Percentiles rank a stretch among this genome's conserved stretches.
Evolutionary conservation across 92 coral and sea anemone species (phyloP).

Genomic region (Porites cylindrica): DNA sequence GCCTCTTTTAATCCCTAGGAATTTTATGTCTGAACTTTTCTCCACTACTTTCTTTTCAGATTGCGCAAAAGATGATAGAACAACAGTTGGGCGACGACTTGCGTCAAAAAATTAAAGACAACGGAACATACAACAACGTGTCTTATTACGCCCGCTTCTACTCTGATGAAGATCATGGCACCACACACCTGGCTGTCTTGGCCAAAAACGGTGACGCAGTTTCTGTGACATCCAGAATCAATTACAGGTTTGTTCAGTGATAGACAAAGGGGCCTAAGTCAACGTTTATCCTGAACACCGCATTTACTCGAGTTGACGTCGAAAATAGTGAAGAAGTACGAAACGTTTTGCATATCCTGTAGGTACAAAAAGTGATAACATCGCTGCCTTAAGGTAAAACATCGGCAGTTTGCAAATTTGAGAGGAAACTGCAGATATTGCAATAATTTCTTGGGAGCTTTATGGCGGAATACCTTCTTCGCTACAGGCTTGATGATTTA

Average conservation of each 20-base stretch:
- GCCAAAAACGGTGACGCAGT: constrained; percentile 88
- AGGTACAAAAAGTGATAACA: too few species aligned
- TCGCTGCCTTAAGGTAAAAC: too few species aligned
- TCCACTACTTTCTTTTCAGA: constrained; percentile 7
- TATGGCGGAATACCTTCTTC: too few species aligned
- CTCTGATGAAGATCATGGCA: constrained; percentile 72
- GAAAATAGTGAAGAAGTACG: too few species aligned
- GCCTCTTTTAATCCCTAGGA: not conserved
- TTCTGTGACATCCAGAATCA: constrained; percentile 76
- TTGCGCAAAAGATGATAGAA: constrained; percentile 54
- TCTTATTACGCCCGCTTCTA: constrained; percentile 68
- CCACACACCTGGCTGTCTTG: constrained; percentile 81
- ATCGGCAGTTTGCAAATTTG: too few species aligned
- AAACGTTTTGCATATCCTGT: too few species aligned
- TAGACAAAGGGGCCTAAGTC: too few species aligned
- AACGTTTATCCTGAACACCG: too few species aligned
- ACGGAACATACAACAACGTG: constrained; percentile 56
- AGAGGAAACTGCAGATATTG: too few species aligned
- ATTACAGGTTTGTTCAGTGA: constrained; percentile 59
- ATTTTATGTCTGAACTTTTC: not conserved
- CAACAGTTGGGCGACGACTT: constrained; percentile 62
- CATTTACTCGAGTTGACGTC: too few species aligned
- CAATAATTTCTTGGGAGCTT: too few species aligned
- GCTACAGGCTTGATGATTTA: too few species aligned
- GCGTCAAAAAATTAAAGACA: constrained; percentile 74